Base-by-base conservation (phyloP, 2,797 vertebrate species). In the Dryobates pubescens region DNA sequence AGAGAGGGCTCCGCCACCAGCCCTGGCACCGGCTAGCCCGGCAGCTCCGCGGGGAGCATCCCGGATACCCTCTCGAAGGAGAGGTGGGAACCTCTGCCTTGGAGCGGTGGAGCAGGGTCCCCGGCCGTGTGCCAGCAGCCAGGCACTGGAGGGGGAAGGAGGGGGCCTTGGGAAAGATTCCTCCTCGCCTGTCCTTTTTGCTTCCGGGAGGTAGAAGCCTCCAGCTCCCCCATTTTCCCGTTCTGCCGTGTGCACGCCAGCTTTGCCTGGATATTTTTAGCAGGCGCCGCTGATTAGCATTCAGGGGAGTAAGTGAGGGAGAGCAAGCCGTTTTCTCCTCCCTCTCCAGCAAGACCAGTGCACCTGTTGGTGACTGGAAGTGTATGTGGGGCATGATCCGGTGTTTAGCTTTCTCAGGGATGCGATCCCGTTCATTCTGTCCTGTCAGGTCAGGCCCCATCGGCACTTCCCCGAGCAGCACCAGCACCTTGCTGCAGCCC, bases 181-280 rank as follows among this genome's bases (percentile, higher is more conserved):
- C 57, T 76, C 17, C 7, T 86, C 2, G 8, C 43, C 20, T 43
- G 5, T n/a, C 26, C 17, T 1, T 53, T 84, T 91, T 70, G 36
- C 54, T 87, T 91, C 58, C 65, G 32, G 65, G 76, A 87, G 91
- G 51, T 73, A 34, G 51, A 43, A 82, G 41, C 27, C 7, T 74
- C 61, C 32, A 43, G 58, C 59, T 87, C 82, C 54, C 89, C 86
- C 74, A 67, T 96, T 92, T 92, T 89, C 32, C 49, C 82, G 32
- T 38, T 87, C 38, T 72, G 75, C 49, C 6, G 58, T 71, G 87
- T 8, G 12, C 85, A 73, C 26, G 17, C 75, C 75, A 88, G 79
- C 56, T 51, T 80, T 58, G 30, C 59, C 59, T n/a, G 67, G 58
- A 29, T 95, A 96, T 96, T 96, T 95, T 96, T 95, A 96, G 95